These are phyloP conservation scores for Ophion slaviceki DNA, from an alignment of 2,888 invertebrate genomes.

Conservation along the genomic window DNA sequence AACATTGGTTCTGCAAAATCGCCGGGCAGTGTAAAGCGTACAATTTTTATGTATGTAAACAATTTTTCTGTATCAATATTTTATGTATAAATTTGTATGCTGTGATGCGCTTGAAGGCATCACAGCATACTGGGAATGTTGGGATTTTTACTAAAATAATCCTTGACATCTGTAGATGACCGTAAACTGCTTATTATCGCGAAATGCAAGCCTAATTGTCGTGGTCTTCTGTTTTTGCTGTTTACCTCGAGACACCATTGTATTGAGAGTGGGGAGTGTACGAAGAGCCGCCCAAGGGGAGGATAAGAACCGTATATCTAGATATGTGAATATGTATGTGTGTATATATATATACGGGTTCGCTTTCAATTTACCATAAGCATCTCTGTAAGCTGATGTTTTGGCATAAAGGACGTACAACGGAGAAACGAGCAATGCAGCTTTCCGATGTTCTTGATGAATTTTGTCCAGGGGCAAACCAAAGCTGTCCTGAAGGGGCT, in stretches of 20 bases:
- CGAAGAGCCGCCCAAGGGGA: too few species aligned
- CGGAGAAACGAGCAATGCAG: slow-evolving; percentile 91
- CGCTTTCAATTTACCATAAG: slow-evolving; percentile 85
- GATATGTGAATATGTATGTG: too few species aligned
- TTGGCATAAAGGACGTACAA: slow-evolving; percentile 95
- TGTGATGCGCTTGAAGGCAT: too few species aligned
- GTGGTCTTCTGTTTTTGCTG: too few species aligned
- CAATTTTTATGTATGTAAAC: too few species aligned
- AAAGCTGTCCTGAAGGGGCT: slow-evolving; percentile 95
- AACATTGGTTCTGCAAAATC: slow-evolving; percentile 73
- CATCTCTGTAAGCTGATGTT: slow-evolving; percentile 92
- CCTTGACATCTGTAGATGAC: background rate
- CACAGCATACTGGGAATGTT: too few species aligned
- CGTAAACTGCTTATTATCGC: background rate
- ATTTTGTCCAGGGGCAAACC: slow-evolving; percentile 92
- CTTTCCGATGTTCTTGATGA: slow-evolving; percentile 90
- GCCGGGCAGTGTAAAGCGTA: background rate
- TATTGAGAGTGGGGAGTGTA: too few species aligned
- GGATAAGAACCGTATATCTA: too few species aligned
- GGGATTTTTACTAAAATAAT: background rate
- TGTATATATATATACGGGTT: background rate
- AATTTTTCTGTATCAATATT: too few species aligned
- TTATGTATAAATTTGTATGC: background rate
- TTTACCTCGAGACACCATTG: too few species aligned
- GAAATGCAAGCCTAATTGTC: background rate